These are phyloP conservation scores for Aricia agestis DNA, from an alignment of 1,140 invertebrate genomes.

Conservation along the genomic window DNA sequence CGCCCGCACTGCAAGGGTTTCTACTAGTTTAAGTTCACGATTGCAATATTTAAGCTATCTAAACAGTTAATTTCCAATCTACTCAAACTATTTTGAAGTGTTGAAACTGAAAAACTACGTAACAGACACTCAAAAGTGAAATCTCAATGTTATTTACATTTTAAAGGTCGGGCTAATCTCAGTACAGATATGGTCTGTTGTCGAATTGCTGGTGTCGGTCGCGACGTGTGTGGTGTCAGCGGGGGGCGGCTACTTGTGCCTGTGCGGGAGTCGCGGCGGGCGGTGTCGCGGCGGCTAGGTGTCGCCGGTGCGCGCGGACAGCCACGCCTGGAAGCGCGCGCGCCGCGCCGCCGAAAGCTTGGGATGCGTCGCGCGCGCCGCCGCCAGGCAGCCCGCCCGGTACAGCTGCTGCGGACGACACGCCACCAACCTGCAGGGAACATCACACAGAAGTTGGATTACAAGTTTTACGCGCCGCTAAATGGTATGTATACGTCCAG, in stretches of 20 bases:
- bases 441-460: not conserved
- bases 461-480: not conserved
- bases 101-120: not conserved
- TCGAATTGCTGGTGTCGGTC: not conserved
- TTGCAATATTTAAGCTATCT: not conserved
- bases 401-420: slow-evolving; percentile 48
- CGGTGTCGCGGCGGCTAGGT: slow-evolving; percentile 21
- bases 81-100: too few species aligned
- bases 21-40: not conserved
- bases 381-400: slow-evolving; percentile 43
- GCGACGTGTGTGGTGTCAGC: not conserved
- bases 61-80: too few species aligned
- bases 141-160: not conserved
- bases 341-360: slow-evolving; percentile 35
- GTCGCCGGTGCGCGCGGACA: slow-evolving; percentile 28
- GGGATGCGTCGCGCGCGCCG: slow-evolving; percentile 40
- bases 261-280: not conserved
- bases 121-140: not conserved
- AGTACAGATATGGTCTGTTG: not conserved
- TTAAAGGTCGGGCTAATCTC: not conserved
- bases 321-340: slow-evolving; percentile 49
- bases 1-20: not conserved
- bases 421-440: slow-evolving; percentile 37
- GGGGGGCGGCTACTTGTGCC: not conserved
- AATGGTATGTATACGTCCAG: too few species aligned